These are phyloP conservation scores for Lasius fuliginosus DNA, from an alignment of 2,888 invertebrate species.

Conservation along the genomic window DNA sequence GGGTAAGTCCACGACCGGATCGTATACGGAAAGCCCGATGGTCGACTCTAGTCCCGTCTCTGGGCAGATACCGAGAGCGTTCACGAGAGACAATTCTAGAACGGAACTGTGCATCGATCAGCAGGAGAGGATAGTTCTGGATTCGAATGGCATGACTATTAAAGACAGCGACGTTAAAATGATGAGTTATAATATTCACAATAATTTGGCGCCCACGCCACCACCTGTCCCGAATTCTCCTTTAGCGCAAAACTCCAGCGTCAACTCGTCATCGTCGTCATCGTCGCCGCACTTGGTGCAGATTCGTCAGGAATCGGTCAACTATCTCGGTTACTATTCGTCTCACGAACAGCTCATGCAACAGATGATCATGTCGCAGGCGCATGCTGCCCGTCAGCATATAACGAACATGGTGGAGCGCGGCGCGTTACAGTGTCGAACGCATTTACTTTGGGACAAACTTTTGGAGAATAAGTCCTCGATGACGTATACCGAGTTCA, in stretches of 20 bases:
- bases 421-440: conserved; percentile 90
- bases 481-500: conserved; percentile 89
- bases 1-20: conserved; percentile 78
- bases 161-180: conserved; percentile 60
- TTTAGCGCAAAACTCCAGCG: conserved; percentile 76
- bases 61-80: conserved; percentile 55
- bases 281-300: conserved; percentile 80
- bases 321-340: conserved; percentile 91
- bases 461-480: conserved; percentile 87
- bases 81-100: conserved; percentile 49
- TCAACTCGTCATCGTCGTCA: conserved; percentile 65
- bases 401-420: conserved; percentile 89
- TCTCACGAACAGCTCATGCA: conserved; percentile 90
- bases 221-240: conserved; percentile 84
- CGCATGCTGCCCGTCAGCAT: conserved; percentile 87
- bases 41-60: conserved; percentile 77
- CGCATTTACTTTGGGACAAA: conserved; percentile 91
- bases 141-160: conserved; percentile 36
- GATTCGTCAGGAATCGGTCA: conserved; percentile 89
- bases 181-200: conserved; percentile 64
- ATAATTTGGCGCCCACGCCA: conserved; percentile 81
- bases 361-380: conserved; percentile 88
- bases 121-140: conserved; percentile 51
- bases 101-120: conserved; percentile 30
- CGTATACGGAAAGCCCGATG: conserved; percentile 78